A percentile compares a stretch with the other conserved stretches of the same genome.
Evolutionary conservation across 2,113 vertebrate species (phyloP).

Genomic region (Anser cygnoides): DNA sequence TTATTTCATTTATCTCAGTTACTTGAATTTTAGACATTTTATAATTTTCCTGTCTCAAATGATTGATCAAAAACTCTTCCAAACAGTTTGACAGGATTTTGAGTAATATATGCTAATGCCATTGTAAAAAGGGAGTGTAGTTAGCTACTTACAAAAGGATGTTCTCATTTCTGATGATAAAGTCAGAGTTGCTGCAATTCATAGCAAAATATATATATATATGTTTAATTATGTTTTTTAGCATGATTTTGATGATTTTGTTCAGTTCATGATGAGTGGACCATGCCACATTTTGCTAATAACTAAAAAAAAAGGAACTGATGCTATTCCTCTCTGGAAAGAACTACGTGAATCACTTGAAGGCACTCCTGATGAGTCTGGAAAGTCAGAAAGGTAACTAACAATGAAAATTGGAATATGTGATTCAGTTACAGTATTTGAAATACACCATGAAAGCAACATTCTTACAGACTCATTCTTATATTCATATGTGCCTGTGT

Average conservation of each 20-base stretch:
- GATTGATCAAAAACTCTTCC: not conserved
- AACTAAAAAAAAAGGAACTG: not conserved
- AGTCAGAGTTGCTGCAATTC: not conserved
- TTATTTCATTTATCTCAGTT: not conserved
- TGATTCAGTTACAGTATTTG: not conserved
- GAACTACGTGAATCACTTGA: not conserved
- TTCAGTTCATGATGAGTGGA: slow-evolving; percentile 67
- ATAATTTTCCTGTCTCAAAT: not conserved
- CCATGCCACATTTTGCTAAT: slow-evolving; percentile 68
- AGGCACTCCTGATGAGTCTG: rapidly evolving
- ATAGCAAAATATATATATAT: not conserved
- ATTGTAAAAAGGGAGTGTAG: not conserved
- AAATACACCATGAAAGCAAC: not conserved
- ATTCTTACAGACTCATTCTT: not conserved
- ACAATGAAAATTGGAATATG: not conserved
- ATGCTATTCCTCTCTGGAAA: slow-evolving; percentile 37
- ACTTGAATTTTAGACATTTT: not conserved
- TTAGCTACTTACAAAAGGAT: not conserved
- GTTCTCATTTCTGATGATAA: not conserved
- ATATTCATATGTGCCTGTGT: not conserved
- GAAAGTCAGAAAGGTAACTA: not conserved
- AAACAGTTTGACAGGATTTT: not conserved
- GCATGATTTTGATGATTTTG: slow-evolving; percentile 76
- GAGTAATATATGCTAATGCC: not conserved
- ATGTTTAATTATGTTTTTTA: slow-evolving; percentile 51